phyloP scores from a whole-genome alignment of 1,140 invertebrate genomes.

The Zaprionus ornatus region DNA sequence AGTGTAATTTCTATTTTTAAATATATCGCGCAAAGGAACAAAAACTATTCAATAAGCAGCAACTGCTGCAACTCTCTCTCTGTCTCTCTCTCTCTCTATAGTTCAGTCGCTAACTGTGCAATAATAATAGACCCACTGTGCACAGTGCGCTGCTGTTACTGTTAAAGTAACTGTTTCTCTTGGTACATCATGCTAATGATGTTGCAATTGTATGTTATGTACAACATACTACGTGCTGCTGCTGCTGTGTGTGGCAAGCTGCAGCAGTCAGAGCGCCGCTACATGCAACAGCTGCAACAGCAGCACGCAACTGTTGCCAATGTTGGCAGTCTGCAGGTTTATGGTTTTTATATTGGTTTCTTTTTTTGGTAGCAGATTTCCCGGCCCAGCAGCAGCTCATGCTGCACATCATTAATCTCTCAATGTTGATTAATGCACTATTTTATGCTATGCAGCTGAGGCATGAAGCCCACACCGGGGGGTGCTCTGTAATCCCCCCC shows the following conservation, averaged over 20 bases:
- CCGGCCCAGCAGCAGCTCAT: slow-evolving; percentile 33
- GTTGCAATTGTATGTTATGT: slow-evolving; percentile 57
- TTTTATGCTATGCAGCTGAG: slow-evolving; percentile 57
- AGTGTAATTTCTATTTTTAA: slow-evolving; percentile 78
- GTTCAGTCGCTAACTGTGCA: slow-evolving; percentile 8
- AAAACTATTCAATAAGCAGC: slow-evolving; percentile 26
- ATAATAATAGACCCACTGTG: slow-evolving; percentile 24
- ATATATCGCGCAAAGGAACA: slow-evolving; percentile 30
- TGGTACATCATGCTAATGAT: slow-evolving; percentile 55
- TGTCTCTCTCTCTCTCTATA: slow-evolving; percentile 4
- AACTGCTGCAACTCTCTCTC: slow-evolving; percentile 16
- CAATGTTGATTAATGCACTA: slow-evolving; percentile 66
- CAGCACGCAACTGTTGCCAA: slow-evolving; percentile 63
- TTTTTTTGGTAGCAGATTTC: slow-evolving; percentile 40
- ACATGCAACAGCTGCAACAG: slow-evolving; percentile 12
- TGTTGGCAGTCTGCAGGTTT: slow-evolving; percentile 26
- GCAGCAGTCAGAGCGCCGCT: neutral
- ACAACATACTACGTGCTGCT: slow-evolving; percentile 21
- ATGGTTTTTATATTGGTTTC: slow-evolving; percentile 35
- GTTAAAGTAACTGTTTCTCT: slow-evolving; percentile 63
- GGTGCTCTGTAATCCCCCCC: neutral
- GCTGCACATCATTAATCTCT: slow-evolving; percentile 72
- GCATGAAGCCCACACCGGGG: slow-evolving; percentile 36
- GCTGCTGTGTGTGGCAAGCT: slow-evolving; percentile 19
- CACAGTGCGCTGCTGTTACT: slow-evolving; percentile 46